Evolutionary conservation across 2,888 invertebrate genomes (phyloP), one percentile per base, ranked within the genome.

Genomic region (Drosophila tripunctata): DNA sequence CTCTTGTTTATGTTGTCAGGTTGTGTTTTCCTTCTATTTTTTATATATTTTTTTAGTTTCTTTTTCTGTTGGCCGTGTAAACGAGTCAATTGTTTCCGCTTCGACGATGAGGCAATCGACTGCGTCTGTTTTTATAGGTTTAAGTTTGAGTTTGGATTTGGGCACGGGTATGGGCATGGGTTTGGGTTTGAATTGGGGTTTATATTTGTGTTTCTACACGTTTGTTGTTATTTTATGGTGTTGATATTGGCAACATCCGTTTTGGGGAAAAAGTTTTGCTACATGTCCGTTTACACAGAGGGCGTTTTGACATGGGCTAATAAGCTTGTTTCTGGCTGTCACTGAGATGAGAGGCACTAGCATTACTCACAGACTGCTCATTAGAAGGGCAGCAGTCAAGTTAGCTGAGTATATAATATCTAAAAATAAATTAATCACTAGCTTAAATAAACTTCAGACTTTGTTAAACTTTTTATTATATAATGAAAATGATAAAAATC

Each of bases 71-170:
- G 56, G 63, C 71, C 68, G 41, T 78, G 81, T 83, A 83, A 83
- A 84, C 87, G 83, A 83, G 83, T 86, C 83, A 83, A 83, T 83
- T 83, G 83, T 83, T 83, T 83, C 84, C 83, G 84, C 73, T 84
- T 66, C 79, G 68, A 58, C 77, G 84, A 86, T 80, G 84, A 69
- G 79, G 84, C 83, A 83, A 83, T 83, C 84, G 83, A 83, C 71
- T 83, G 86, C 76, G 74, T 83, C 78, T 75, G 69, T 65, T 83
- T 83, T 83, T 83, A 83, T 86, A 67, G 66, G 70, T 33, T 69
- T 69, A 54, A 45, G 60, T 54, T 74, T 65, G 50, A 41, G 55
- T 54, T 66, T 30, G 52, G 21, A 33, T 68, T 58, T 55, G 47
- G 33, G 35, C 43, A 71, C 38, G 47, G 38, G n/a, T 56, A 62